phyloP scores from a whole-genome alignment of 2,888 invertebrate species.

The Hoplodrina ambigua region DNA sequence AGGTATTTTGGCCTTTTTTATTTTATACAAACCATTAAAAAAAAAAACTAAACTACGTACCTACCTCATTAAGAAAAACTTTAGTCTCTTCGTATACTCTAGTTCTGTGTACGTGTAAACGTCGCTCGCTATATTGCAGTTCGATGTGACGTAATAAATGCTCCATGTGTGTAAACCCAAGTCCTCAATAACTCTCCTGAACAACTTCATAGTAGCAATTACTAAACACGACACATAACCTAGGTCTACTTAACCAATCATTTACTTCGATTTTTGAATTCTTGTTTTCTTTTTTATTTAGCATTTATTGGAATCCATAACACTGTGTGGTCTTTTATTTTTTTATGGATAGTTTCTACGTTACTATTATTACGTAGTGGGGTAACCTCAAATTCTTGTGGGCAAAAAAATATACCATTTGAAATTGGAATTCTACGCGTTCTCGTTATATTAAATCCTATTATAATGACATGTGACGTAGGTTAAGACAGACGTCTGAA shows the following conservation, averaged over 20 bases:
- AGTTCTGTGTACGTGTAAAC: slow-evolving; percentile 48
- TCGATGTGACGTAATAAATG: slow-evolving; percentile 73
- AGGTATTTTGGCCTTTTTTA: neutral
- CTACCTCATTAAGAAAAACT: neutral
- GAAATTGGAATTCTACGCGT: slow-evolving; percentile 70
- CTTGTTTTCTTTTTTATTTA: neutral
- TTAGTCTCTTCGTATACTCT: slow-evolving; percentile 21
- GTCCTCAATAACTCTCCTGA: slow-evolving; percentile 51
- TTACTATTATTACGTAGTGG: slow-evolving; percentile 67
- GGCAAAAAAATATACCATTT: slow-evolving; percentile 64
- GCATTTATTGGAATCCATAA: slow-evolving; percentile 18
- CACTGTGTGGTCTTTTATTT: slow-evolving; percentile 74
- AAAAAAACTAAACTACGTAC: neutral
- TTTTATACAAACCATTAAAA: too few species aligned
- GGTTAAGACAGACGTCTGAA: slow-evolving; percentile 65
- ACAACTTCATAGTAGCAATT: slow-evolving; percentile 64
- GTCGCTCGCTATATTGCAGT: slow-evolving; percentile 68
- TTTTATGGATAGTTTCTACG: slow-evolving; percentile 72
- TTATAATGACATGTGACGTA: slow-evolving; percentile 77
- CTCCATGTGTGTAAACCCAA: slow-evolving; percentile 56
- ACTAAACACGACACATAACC: slow-evolving; percentile 23
- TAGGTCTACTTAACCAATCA: neutral
- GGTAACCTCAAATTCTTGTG: slow-evolving; percentile 67
- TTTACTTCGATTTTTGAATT: slow-evolving; percentile 15
- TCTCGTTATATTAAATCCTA: slow-evolving; percentile 82